phyloP scores from a whole-genome alignment of 2,797 vertebrate genomes.

The Heterohyrax brucei region DNA sequence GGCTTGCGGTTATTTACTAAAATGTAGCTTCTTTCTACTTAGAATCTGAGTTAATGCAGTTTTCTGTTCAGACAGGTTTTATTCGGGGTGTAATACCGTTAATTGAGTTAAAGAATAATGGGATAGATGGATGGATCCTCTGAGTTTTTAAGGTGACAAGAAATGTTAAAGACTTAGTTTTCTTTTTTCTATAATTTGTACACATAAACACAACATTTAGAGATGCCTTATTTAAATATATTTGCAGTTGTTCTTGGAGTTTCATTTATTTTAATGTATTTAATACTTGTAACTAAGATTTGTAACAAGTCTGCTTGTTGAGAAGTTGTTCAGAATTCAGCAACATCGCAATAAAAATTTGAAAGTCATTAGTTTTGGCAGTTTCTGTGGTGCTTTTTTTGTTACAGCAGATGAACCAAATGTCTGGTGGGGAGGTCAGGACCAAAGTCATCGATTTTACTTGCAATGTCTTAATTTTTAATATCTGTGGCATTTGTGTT shows the following conservation, averaged over 20 bases:
- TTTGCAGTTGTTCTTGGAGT: background rate
- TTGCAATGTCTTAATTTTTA: background rate
- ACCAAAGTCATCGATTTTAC: background rate
- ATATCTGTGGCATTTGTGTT: background rate
- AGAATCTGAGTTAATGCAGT: background rate
- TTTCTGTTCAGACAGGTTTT: slow-evolving; percentile 34
- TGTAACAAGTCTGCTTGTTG: slow-evolving; percentile 39
- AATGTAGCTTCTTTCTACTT: background rate
- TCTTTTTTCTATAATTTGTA: background rate
- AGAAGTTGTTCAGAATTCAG: slow-evolving; percentile 45
- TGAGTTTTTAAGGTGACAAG: background rate
- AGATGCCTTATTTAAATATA: background rate
- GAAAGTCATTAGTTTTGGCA: slow-evolving; percentile 61
- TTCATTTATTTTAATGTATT: slow-evolving; percentile 47
- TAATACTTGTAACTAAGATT: slow-evolving; percentile 59
- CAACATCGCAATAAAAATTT: slow-evolving; percentile 78
- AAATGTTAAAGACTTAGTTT: background rate
- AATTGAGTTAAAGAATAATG: background rate
- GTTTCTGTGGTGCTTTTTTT: background rate
- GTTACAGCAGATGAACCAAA: background rate
- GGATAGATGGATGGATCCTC: background rate
- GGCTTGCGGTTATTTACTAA: background rate
- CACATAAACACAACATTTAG: background rate
- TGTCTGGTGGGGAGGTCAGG: background rate
- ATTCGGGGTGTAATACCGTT: background rate